Evolutionary conservation across 2,888 invertebrate genomes (phyloP).

Genomic region (Helleia helle): DNA sequence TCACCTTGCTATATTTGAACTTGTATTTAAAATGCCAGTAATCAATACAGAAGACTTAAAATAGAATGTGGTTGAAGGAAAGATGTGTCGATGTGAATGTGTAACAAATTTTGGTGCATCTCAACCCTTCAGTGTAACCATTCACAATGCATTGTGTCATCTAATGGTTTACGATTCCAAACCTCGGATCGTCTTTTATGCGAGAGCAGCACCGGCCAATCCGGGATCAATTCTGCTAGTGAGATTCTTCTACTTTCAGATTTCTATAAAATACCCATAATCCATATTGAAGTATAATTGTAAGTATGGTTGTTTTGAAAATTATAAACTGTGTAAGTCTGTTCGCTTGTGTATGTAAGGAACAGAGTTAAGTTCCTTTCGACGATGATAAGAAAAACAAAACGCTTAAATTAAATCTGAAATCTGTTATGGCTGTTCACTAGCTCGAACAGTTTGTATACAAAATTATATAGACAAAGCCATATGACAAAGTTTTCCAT

Average conservation of each 20-base stretch:
- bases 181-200: conserved; percentile 86
- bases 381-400: background rate
- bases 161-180: conserved; percentile 69
- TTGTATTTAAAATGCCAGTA: conserved; percentile 20
- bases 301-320: background rate
- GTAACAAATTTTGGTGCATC: conserved; percentile 46
- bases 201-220: conserved; percentile 94
- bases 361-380: conserved; percentile 21
- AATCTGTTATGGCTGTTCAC: no score
- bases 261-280: conserved; percentile 67
- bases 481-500: background rate
- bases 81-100: conserved; percentile 31
- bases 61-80: conserved; percentile 29
- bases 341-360: background rate
- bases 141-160: conserved; percentile 62
- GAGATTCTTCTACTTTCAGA: conserved; percentile 84
- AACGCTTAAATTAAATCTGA: no score
- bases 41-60: conserved; percentile 22
- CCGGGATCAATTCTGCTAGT: conserved; percentile 95
- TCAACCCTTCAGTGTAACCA: conserved; percentile 55
- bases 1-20: no score
- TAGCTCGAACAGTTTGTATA: no score
- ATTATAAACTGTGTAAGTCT: background rate
- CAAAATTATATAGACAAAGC: no score
- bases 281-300: conserved; percentile 36